phyloP scores from a whole-genome alignment of 2,113 vertebrate species.

The Hemiprocne comata region DNA sequence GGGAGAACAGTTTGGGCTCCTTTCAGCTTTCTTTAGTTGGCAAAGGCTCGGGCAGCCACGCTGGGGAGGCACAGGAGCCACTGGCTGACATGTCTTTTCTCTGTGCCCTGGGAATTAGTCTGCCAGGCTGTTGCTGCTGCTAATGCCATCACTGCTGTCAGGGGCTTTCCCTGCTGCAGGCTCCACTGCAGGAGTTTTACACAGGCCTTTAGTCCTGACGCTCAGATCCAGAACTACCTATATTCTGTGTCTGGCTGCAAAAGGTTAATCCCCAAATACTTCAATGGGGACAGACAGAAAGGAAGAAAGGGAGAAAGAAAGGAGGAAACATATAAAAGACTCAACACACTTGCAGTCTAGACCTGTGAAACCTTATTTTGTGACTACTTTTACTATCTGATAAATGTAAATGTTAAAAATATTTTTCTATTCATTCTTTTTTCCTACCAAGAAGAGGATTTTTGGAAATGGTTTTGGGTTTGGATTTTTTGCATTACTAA shows the following conservation, averaged over 20 bases:
- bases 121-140: background rate
- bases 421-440: background rate
- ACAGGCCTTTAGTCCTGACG: background rate
- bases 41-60: background rate
- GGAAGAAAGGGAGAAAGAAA: background rate
- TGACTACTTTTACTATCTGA: background rate
- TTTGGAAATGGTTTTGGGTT: background rate
- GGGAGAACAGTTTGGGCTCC: background rate
- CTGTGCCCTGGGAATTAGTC: rapidly evolving
- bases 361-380: background rate
- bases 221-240: rapidly evolving
- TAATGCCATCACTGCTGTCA: background rate
- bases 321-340: background rate
- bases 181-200: background rate
- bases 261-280: background rate
- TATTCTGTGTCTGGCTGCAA: background rate
- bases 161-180: background rate
- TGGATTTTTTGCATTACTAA: background rate
- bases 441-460: background rate
- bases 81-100: background rate
- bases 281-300: background rate
- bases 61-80: background rate
- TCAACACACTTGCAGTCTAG: background rate
- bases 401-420: background rate
- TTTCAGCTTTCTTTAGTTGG: background rate